phyloP scores from a whole-genome alignment of 2,888 invertebrate genomes.

The Caenorhabditis sp. region DNA sequence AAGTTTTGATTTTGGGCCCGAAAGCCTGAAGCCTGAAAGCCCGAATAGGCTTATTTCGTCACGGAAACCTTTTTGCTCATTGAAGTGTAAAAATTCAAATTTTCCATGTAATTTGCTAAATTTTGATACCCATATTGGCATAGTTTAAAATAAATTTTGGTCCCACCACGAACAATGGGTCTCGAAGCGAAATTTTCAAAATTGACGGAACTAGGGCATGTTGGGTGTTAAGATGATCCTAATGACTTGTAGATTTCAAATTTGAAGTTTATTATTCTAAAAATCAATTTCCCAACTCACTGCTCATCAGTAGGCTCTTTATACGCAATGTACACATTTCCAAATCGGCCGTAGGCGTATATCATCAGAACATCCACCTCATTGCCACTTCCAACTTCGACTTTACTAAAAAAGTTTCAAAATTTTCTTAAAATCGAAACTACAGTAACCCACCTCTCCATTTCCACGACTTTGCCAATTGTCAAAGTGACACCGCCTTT shows the following conservation, averaged over 20 bases:
- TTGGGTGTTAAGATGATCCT: background rate
- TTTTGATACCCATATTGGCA: too few relatives aligned
- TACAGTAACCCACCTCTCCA: background rate
- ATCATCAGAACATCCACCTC: conserved; percentile 3
- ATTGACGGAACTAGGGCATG: background rate
- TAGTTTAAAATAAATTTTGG: too few relatives aligned
- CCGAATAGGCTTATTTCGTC: too few relatives aligned
- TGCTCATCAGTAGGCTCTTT: background rate
- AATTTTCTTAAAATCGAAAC: background rate
- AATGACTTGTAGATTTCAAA: background rate
- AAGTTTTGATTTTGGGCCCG: background rate
- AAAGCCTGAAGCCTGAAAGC: background rate
- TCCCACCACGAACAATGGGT: too few relatives aligned
- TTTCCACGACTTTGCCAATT: conserved; percentile 2
- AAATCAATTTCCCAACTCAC: background rate
- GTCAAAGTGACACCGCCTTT: background rate
- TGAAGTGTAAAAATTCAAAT: too few relatives aligned
- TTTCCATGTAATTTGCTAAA: too few relatives aligned
- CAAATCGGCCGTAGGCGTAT: conserved; percentile 3
- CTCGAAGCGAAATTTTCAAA: background rate
- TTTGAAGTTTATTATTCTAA: background rate
- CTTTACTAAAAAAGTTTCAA: background rate
- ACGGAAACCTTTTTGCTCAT: too few relatives aligned
- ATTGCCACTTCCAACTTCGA: conserved; percentile 11
- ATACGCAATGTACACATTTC: background rate